Base-by-base conservation (phyloP, 2,888 invertebrate genomes). In the Boloria euphrosyne region DNA sequence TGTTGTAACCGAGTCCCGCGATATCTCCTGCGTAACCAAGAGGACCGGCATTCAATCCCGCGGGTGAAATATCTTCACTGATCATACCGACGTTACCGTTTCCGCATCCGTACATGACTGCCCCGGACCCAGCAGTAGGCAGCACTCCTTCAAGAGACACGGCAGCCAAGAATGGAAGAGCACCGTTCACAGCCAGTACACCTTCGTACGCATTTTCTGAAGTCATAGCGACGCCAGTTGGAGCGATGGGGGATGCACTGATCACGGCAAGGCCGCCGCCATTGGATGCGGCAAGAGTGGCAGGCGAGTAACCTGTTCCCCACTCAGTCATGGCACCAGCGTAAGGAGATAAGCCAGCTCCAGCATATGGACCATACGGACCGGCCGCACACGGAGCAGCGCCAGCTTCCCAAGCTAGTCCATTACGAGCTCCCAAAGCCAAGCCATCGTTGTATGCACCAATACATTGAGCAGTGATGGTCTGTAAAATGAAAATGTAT, bases 171-270 rank as follows among this genome's bases (percentile, higher is more conserved):
- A 76, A 73, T 0, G 84, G 84, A 18, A 83, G 62, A 18, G 79
- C 67, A 2, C 83, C 84, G 51, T 66, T 66, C 3, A 82, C 77
- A 4, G 73, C 66, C 3, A 83, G 55, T 0, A 73, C 64, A 0
- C 84, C 84, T 63, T 81, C 78, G 55, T 72, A 71, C 0, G 73
- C 65, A 57, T 80, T 80, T 54, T 84, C 83, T 7, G 82, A 80
- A 0, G 74, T 64, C 3, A 84, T 73, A 3, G 75, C 70, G 3
- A 85, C 71, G 0, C 84, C 84, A 7, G 71, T 78, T 0, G 84
- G 82, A 2, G 77, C 68, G 43, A 79, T 76, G 0, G 80, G 78
- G 0, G 83, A 82, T n/a, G 73, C 64, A 55, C 79, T 78, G 18
- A 74, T 74, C 0, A 80, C 75, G 0, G 71, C 65, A 13, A 78